Percentiles rank a stretch among this genome's conserved stretches.
phyloP scores from a whole-genome alignment of 2,888 invertebrate genomes.

The Parthenolecanium corni region DNA sequence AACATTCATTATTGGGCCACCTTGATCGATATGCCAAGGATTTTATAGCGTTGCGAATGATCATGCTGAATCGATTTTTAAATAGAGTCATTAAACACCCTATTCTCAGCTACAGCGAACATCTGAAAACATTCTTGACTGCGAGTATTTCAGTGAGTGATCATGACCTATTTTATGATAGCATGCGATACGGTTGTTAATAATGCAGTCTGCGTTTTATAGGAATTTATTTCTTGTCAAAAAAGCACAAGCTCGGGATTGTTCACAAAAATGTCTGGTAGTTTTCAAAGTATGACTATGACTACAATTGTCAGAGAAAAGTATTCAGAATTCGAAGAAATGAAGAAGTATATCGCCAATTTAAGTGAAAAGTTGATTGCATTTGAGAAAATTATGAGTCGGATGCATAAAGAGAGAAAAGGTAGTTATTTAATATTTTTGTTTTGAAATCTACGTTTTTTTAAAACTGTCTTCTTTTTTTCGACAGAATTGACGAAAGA shows the following conservation, averaged over 20 bases:
- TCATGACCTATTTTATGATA: background rate
- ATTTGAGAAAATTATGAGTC: conserved; percentile 51
- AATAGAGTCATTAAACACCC: conserved; percentile 55
- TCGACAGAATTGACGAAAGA: conserved; percentile 32
- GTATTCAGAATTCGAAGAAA: conserved; percentile 50
- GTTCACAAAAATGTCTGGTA: conserved; percentile 46
- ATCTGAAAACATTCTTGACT: conserved; percentile 53
- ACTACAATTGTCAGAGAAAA: conserved; percentile 47
- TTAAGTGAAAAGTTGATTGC: conserved; percentile 50
- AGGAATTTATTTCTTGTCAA: conserved; percentile 53
- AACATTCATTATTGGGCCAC: conserved; percentile 54
- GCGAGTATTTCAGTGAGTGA: conserved; percentile 49
- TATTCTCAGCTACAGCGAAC: conserved; percentile 53
- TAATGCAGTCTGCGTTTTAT: conserved; percentile 31
- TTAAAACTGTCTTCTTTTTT: background rate
- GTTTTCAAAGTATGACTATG: conserved; percentile 46
- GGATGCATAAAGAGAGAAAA: conserved; percentile 52
- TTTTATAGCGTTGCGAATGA: conserved; percentile 54
- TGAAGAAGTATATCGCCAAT: conserved; percentile 48
- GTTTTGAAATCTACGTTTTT: background rate
- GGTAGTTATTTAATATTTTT: conserved; percentile 36
- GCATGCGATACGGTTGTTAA: background rate
- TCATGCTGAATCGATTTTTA: conserved; percentile 53
- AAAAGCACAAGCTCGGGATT: conserved; percentile 46
- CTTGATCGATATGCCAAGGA: conserved; percentile 59